Conservation (phyloP, 2,113 vertebrate genomes). For the Ia io region DNA sequence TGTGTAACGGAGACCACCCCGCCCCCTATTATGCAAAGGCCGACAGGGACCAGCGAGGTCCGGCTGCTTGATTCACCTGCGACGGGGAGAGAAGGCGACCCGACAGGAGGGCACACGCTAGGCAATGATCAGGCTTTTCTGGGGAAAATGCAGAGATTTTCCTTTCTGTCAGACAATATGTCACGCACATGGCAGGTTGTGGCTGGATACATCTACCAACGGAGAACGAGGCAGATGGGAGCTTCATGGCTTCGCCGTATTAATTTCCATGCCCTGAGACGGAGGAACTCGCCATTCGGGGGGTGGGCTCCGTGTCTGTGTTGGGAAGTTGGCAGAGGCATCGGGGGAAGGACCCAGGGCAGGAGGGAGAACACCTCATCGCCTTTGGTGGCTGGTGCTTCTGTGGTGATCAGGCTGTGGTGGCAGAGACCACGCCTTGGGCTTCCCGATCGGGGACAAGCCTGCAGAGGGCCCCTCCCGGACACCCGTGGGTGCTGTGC, state of each 20-base stretch:
- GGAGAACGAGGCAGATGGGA: constrained; percentile 55
- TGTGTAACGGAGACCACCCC: not conserved
- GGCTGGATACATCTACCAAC: constrained; percentile 52
- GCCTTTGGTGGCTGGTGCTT: not conserved
- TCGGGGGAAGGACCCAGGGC: not conserved
- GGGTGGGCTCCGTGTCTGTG: not conserved
- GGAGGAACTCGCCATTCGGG: constrained; percentile 2
- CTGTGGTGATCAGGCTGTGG: not conserved
- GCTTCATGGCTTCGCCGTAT: constrained; percentile 36
- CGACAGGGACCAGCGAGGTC: not conserved
- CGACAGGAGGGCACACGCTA: not conserved
- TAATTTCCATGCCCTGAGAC: constrained; percentile 50
- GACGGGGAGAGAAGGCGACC: not conserved
- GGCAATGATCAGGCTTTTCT: not conserved
- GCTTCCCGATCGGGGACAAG: not conserved
- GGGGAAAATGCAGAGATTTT: not conserved
- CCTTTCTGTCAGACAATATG: constrained; percentile 59
- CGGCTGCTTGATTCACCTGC: not conserved
- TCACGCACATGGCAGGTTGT: constrained; percentile 50
- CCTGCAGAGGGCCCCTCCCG: not conserved
- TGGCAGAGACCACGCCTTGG: not conserved
- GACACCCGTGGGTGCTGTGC: not conserved
- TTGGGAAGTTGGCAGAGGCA: not conserved
- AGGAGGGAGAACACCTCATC: not conserved
- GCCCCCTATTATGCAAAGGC: not conserved